Percentiles rank a stretch among this genome's conserved stretches.
phyloP scores from a whole-genome alignment of 2,797 vertebrate species.

The Sebastes hubbsi region DNA sequence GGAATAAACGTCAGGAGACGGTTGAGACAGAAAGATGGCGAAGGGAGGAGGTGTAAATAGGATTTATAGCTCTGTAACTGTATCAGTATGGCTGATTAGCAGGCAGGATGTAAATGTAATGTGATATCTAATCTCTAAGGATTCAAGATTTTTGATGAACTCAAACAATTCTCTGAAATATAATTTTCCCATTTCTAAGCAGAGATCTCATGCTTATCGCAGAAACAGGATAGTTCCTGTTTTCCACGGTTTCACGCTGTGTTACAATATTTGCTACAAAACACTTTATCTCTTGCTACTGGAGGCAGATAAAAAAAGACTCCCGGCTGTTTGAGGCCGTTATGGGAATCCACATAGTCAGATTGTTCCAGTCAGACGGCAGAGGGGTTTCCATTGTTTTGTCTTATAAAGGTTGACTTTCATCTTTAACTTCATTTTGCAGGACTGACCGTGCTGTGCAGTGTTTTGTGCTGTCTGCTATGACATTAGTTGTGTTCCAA shows the following conservation, averaged over 20 bases:
- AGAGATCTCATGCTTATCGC: neutral
- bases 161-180: neutral
- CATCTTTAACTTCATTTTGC: neutral
- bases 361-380: neutral
- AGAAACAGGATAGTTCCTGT: neutral
- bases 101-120: neutral
- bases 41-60: neutral
- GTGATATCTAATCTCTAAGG: neutral
- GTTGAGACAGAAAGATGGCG: neutral
- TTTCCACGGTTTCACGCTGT: neutral
- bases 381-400: neutral
- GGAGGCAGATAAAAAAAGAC: neutral
- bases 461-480: neutral
- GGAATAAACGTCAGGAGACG: slow-evolving; percentile 20
- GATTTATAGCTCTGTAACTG: neutral
- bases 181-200: neutral
- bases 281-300: neutral
- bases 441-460: neutral
- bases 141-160: neutral
- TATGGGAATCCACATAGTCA: neutral
- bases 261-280: neutral
- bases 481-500: neutral
- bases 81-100: neutral
- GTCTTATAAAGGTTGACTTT: neutral
- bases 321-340: neutral